Evolutionary conservation across 1,140 invertebrate genomes (phyloP).

Genomic region (Drosophila ananassae): DNA sequence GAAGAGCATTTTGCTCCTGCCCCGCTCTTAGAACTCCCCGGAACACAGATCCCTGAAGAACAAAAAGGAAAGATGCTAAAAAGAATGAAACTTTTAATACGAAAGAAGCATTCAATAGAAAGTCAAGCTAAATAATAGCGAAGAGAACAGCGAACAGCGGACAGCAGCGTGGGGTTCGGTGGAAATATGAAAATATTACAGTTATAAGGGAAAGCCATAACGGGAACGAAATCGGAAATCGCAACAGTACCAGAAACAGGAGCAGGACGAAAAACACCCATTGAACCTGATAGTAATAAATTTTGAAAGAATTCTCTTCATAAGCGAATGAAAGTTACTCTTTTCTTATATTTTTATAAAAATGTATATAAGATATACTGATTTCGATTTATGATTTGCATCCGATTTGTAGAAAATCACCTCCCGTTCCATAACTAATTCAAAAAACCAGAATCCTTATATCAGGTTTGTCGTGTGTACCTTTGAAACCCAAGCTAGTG

Average conservation of each 20-base stretch:
- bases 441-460: neutral
- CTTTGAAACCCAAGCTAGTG: conserved; percentile 7
- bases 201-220: conserved; percentile 68
- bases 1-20: conserved; percentile 36
- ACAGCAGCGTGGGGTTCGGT: conserved; percentile 12
- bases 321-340: neutral
- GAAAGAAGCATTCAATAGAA: conserved; percentile 75
- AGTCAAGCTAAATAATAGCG: conserved; percentile 71
- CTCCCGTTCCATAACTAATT: no score
- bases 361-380: no score
- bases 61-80: conserved; percentile 38
- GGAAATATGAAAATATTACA: conserved; percentile 76
- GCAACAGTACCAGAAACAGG: conserved; percentile 19
- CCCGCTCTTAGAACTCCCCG: conserved; percentile 13
- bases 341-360: neutral
- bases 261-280: conserved; percentile 36
- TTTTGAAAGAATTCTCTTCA: neutral
- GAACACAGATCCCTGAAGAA: conserved; percentile 43
- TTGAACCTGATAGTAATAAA: conserved; percentile 7
- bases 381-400: no score
- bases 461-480: neutral
- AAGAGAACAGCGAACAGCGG: conserved; percentile 44
- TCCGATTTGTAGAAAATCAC: no score
- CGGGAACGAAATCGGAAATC: conserved; percentile 52
- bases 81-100: conserved; percentile 66